These are phyloP conservation scores for Erebia aethiops DNA, from an alignment of 2,888 invertebrate species.

Conservation along the genomic window DNA sequence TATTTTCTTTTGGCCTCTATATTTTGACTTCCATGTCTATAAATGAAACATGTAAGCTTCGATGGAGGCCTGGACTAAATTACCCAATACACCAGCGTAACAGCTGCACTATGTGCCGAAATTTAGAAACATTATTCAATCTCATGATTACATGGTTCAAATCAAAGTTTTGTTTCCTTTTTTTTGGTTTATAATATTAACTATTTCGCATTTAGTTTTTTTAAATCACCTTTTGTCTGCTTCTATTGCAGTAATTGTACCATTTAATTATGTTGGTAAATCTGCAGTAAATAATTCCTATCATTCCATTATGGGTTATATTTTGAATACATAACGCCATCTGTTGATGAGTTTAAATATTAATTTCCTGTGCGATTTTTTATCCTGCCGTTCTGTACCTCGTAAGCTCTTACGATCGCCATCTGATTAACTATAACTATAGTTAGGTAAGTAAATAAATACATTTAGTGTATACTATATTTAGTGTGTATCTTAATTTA, in stretches of 20 bases:
- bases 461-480: no score
- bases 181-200: background rate
- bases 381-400: no score
- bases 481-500: no score
- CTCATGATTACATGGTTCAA: background rate
- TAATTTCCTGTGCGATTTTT: no score
- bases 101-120: background rate
- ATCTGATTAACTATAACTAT: no score
- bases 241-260: background rate
- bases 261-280: no score
- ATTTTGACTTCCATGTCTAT: constrained; percentile 6
- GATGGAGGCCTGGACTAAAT: background rate
- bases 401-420: no score
- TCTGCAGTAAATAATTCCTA: no score
- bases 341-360: background rate
- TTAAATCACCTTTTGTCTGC: background rate
- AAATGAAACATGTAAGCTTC: constrained; percentile 11
- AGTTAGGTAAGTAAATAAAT: no score
- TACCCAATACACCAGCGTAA: background rate
- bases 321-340: constrained; percentile 2
- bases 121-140: background rate
- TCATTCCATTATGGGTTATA: background rate
- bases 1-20: background rate
- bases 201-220: background rate
- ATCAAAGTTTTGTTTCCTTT: background rate